Evolutionary conservation across 2,113 vertebrate genomes (phyloP).

Genomic region (Oncorhynchus masou): DNA sequence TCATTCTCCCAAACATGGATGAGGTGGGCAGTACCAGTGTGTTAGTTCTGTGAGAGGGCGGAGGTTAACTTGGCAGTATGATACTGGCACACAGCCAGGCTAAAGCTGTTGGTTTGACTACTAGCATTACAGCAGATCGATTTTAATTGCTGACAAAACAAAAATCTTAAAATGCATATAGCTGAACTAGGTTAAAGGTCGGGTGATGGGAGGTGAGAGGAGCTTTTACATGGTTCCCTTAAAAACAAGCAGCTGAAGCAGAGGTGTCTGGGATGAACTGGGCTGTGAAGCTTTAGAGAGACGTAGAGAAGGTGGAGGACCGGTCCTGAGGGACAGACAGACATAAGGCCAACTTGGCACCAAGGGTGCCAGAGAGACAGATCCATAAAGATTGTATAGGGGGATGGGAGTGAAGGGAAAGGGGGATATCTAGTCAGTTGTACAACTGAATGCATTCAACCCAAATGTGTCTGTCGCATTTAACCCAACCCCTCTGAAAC

Average conservation of each 20-base stretch:
- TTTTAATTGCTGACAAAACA: too few species aligned
- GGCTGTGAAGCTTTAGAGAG: constrained; percentile 61
- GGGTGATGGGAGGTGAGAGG: neutral
- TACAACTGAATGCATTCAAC: too few species aligned
- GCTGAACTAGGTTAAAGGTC: neutral
- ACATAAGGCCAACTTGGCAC: constrained; percentile 68
- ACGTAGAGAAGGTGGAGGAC: constrained; percentile 19
- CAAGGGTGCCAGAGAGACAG: constrained; percentile 65
- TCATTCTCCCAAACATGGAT: constrained; percentile 36
- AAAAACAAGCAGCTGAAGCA: constrained; percentile 66
- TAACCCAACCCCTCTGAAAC: too few species aligned
- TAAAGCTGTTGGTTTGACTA: too few species aligned
- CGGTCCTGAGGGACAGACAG: constrained; percentile 51
- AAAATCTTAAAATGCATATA: too few species aligned
- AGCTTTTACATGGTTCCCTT: neutral
- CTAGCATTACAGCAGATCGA: too few species aligned
- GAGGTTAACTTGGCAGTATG: too few species aligned
- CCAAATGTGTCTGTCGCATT: too few species aligned
- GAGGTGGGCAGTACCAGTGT: neutral
- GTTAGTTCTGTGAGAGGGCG: too few species aligned
- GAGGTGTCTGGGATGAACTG: constrained; percentile 67
- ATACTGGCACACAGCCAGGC: too few species aligned
- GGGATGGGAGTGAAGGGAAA: too few species aligned
- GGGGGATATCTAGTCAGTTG: too few species aligned
- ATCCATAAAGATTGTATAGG: constrained; percentile 62